Conservation (phyloP, 2,888 invertebrate genomes). For the Subacronicta megacephala region DNA sequence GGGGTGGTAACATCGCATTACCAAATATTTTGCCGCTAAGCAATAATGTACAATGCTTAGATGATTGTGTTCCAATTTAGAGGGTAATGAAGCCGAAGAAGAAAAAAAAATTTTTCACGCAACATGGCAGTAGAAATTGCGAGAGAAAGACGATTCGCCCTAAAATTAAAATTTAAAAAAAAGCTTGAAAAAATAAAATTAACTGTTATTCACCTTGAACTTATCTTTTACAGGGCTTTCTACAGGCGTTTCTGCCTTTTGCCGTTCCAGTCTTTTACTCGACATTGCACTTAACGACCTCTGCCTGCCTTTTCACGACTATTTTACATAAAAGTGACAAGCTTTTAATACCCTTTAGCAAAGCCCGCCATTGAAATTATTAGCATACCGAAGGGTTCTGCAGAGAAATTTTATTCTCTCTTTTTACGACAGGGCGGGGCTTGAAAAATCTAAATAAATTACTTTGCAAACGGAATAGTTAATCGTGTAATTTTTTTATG, state of each 20-base stretch:
- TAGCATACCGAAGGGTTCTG: constrained; percentile 30
- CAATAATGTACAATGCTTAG: too few relatives aligned
- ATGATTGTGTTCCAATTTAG: too few relatives aligned
- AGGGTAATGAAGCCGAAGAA: too few relatives aligned
- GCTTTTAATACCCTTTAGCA: constrained; percentile 29
- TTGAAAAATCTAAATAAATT: constrained; percentile 20
- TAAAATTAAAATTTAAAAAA: too few relatives aligned
- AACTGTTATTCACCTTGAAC: too few relatives aligned
- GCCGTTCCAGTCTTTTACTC: background rate
- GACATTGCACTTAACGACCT: constrained; percentile 11
- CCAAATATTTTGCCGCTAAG: too few relatives aligned
- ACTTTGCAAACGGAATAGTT: constrained; percentile 11
- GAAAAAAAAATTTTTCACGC: too few relatives aligned
- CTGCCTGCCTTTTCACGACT: constrained; percentile 20
- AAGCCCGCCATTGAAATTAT: constrained; percentile 40
- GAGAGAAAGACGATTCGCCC: too few relatives aligned
- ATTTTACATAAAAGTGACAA: constrained; percentile 37
- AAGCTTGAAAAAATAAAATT: too few relatives aligned
- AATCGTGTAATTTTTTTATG: constrained; percentile 6
- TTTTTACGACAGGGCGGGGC: constrained; percentile 18
- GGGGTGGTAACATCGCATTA: too few relatives aligned
- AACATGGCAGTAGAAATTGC: too few relatives aligned
- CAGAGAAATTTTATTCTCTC: constrained; percentile 27
- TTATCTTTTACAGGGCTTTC: background rate
- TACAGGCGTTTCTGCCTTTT: background rate